Evolutionary conservation across 1,140 invertebrate species (phyloP).

Genomic region (Dinoponera quadriceps): DNA sequence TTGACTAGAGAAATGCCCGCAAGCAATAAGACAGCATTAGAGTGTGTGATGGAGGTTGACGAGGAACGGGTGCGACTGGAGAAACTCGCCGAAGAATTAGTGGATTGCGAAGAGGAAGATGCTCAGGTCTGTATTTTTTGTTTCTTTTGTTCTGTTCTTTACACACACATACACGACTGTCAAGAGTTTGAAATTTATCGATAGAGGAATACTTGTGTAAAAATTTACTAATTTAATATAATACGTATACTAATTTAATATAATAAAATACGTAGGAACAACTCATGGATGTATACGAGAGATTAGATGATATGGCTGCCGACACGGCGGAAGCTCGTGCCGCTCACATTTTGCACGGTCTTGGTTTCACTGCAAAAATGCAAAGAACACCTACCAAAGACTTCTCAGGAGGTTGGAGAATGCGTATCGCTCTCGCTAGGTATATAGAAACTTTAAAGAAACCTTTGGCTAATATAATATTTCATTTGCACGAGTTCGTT

Average conservation of each 20-base stretch:
- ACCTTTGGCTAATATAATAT: too few relatives aligned
- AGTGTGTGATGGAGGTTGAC: slow-evolving; percentile 99
- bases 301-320: slow-evolving; percentile 98
- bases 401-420: slow-evolving; percentile 99
- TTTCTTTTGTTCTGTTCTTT: background rate
- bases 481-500: too few relatives aligned
- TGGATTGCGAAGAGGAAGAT: slow-evolving; percentile 95
- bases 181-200: too few relatives aligned
- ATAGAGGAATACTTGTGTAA: too few relatives aligned
- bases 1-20: slow-evolving; percentile 98
- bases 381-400: slow-evolving; percentile 96
- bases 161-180: too few relatives aligned
- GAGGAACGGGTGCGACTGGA: slow-evolving; percentile 96
- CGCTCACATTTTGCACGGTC: slow-evolving; percentile 97
- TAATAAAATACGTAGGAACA: slow-evolving; percentile 92
- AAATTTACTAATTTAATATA: too few relatives aligned
- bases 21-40: slow-evolving; percentile 95
- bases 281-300: slow-evolving; percentile 98
- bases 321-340: slow-evolving; percentile 98
- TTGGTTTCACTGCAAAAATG: slow-evolving; percentile 98
- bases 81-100: slow-evolving; percentile 96
- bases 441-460: slow-evolving; percentile 58
- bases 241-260: background rate
- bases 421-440: slow-evolving; percentile 99
- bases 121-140: slow-evolving; percentile 78